These are phyloP conservation scores for Leptinotarsa peninsularis DNA, from an alignment of 2,888 invertebrate species.

Conservation along the genomic window DNA sequence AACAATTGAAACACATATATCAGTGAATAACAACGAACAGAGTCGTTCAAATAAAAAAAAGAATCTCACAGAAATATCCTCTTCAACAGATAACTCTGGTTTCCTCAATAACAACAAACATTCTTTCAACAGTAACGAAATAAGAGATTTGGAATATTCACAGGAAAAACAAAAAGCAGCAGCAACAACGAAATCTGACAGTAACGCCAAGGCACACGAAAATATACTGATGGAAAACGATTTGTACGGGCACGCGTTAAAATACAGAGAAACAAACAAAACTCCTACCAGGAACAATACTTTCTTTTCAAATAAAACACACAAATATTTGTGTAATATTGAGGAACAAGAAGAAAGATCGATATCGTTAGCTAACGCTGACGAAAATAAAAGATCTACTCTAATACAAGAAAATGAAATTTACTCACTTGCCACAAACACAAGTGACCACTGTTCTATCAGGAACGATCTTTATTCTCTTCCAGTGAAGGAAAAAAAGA, in stretches of 20 bases:
- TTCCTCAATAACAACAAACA: neutral
- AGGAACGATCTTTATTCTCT: neutral
- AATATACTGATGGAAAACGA: neutral
- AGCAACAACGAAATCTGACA: neutral
- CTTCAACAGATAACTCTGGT: neutral
- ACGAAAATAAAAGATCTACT: neutral
- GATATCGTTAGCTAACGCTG: neutral
- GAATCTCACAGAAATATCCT: neutral
- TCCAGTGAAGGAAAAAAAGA: neutral
- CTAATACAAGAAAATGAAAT: slow-evolving; percentile 1
- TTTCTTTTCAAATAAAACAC: neutral
- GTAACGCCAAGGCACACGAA: neutral
- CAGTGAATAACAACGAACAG: neutral
- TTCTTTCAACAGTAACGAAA: neutral
- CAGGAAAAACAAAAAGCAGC: neutral
- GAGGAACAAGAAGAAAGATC: neutral
- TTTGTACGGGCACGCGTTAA: neutral
- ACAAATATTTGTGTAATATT: neutral
- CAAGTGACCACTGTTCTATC: neutral
- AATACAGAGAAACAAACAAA: neutral
- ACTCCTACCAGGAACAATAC: neutral
- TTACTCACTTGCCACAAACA: neutral
- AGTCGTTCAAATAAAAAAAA: neutral
- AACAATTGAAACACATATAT: neutral
- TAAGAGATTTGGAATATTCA: neutral